phyloP scores from a whole-genome alignment of 2,797 vertebrate species.

The Microctenopoma steveboyesi region DNA sequence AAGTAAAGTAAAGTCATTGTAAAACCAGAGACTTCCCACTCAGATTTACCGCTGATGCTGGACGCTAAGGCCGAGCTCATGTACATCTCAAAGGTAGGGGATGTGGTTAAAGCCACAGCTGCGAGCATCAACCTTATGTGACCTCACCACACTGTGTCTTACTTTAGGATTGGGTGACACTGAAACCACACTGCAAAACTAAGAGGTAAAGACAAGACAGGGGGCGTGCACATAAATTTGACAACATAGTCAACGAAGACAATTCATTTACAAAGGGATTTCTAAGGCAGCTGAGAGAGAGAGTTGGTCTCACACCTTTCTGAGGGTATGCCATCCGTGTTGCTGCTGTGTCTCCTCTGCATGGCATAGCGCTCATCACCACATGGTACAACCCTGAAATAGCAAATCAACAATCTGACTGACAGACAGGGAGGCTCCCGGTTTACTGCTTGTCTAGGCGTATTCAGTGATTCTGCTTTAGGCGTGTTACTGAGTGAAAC shows the following conservation, averaged over 20 bases:
- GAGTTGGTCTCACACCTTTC: conserved; percentile 87
- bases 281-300: no score
- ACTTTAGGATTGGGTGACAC: not conserved
- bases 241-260: not conserved
- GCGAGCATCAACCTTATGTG: not conserved
- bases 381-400: conserved; percentile 73
- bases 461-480: not conserved
- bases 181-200: not conserved
- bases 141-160: not conserved
- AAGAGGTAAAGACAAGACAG: no score
- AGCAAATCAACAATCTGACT: conserved; percentile 10
- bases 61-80: no score
- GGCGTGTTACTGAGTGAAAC: no score
- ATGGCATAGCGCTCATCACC: conserved; percentile 92
- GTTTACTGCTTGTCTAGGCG: not conserved
- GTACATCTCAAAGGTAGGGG: not conserved
- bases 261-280: not conserved
- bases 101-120: not conserved
- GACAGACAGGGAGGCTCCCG: not conserved
- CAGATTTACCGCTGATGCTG: not conserved
- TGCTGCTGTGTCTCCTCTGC: conserved; percentile 99
- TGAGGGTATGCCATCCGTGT: conserved; percentile 92
- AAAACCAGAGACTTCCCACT: not conserved
- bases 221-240: not conserved
- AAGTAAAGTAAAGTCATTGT: no score